Conservation (phyloP, 2,113 vertebrate genomes). For the Oryzias celebensis region DNA sequence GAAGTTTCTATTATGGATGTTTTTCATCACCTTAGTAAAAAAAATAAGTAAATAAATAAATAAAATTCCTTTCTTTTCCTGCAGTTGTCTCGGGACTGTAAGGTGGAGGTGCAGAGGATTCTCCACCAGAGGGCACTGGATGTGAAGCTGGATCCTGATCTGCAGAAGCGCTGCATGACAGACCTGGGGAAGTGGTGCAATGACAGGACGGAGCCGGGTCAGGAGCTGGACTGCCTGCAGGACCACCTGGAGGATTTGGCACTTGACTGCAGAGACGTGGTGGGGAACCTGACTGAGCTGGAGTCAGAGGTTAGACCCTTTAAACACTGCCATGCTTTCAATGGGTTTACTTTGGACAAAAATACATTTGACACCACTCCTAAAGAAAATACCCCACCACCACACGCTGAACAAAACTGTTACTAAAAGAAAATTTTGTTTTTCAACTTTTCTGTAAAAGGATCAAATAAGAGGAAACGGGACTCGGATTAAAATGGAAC, state of each 20-base stretch:
- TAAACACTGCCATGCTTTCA: background rate
- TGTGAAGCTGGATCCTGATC: conserved; percentile 91
- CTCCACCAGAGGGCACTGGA: conserved; percentile 96
- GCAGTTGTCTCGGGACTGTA: conserved; percentile 92
- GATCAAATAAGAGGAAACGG: no score
- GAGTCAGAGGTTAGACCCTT: conserved; percentile 94
- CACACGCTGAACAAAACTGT: no score
- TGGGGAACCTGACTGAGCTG: conserved; percentile 93
- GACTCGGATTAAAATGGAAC: no score
- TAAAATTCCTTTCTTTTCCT: background rate
- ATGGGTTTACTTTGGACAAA: no score
- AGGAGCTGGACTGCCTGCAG: conserved; percentile 96
- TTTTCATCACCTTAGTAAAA: no score
- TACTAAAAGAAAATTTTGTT: no score
- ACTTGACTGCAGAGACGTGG: conserved; percentile 88
- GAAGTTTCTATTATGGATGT: background rate
- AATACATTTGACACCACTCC: no score
- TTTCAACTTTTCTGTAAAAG: no score
- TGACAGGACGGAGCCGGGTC: conserved; percentile 89
- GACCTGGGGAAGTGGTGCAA: conserved; percentile 98
- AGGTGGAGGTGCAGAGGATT: conserved; percentile 93
- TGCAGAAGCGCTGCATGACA: conserved; percentile 94
- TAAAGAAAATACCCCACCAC: no score
- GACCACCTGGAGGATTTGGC: conserved; percentile 93
- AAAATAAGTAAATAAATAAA: no score